Conservation (phyloP, 2,113 vertebrate genomes). For the Eurypyga helias region DNA sequence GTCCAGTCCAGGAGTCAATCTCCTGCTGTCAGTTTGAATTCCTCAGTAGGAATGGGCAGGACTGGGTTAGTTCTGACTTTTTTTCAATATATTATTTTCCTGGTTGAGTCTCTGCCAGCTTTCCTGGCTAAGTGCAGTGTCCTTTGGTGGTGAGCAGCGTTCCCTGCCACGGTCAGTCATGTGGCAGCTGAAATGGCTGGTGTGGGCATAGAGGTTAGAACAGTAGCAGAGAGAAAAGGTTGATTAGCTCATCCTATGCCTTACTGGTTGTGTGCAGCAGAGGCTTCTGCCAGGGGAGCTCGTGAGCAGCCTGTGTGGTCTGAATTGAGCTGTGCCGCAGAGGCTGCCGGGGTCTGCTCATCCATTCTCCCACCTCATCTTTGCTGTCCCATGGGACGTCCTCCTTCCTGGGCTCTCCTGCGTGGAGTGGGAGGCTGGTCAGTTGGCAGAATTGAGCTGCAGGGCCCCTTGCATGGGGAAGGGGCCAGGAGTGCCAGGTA, state of each 20-base stretch:
- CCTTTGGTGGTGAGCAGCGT: background rate
- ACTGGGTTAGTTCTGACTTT: background rate
- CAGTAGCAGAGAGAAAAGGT: background rate
- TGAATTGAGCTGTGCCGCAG: background rate
- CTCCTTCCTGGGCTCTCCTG: background rate
- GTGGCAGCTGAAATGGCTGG: background rate
- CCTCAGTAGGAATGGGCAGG: background rate
- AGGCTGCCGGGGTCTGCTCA: background rate
- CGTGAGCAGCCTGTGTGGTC: background rate
- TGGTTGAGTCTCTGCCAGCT: background rate
- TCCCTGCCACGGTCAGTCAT: background rate
- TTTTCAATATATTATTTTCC: background rate
- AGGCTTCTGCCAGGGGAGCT: background rate
- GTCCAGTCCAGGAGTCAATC: no score
- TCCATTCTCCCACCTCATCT: background rate
- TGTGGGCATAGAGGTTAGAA: background rate
- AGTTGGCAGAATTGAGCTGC: background rate
- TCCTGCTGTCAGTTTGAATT: background rate
- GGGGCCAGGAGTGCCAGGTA: background rate
- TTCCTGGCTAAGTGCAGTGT: background rate
- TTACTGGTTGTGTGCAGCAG: background rate
- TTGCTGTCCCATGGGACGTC: background rate
- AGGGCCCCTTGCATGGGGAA: background rate
- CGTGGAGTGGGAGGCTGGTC: accelerated
- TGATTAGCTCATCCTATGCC: background rate